Evolutionary conservation across 2,797 vertebrate genomes (phyloP), one percentile per base, ranked within the genome.

Genomic region (Anguilla anguilla): DNA sequence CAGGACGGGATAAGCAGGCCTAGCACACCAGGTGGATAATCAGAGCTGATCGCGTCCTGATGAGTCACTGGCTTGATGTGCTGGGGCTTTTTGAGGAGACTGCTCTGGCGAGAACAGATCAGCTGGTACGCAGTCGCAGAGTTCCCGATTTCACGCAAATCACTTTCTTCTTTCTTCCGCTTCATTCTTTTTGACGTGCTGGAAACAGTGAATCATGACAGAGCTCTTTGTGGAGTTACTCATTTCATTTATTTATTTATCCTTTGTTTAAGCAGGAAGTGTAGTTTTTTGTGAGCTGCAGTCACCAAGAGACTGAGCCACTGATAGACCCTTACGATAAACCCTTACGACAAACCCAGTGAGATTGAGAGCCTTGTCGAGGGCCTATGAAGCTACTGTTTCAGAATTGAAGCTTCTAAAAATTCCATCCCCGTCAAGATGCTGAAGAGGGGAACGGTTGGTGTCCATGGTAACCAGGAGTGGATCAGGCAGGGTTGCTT

Each of bases 381-480:
- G 61, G 61, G 61, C 6, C 6, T 67, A 5, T 1, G n/a, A 10
- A 25, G 4, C 61, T 67, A 10, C 25, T 67, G 22, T n/a, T 1
- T 10, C 59, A 61, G 15, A 0, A 35, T 17, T 2, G 35, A 77
- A 4, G 74, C 74, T 77, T 77, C 74, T 77, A 19, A 43, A 77
- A 43, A 43, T 77, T 19, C 74, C 17, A 7, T 77, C 74, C 31
- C 74, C 74, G 35, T 19, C 11, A 35, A 35, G 74, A 77, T 15
- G 31, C 31, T 35, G 4, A 15, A 15, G 69, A 74, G 28, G 11
- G 69, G 28, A 39, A 74, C 17, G 31, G 7, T 13, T 74, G 31
- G 74, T 77, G 35, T 77, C 74, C 74, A 77, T 77, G 74, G 74
- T 43, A 77, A 77, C 74, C 31, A 43, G 10, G 74, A 19, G 74